A percentile compares a stretch with the other conserved stretches of the same genome.
Conservation (phyloP, 1,140 invertebrate species). For the Cepaea nemoralis region DNA sequence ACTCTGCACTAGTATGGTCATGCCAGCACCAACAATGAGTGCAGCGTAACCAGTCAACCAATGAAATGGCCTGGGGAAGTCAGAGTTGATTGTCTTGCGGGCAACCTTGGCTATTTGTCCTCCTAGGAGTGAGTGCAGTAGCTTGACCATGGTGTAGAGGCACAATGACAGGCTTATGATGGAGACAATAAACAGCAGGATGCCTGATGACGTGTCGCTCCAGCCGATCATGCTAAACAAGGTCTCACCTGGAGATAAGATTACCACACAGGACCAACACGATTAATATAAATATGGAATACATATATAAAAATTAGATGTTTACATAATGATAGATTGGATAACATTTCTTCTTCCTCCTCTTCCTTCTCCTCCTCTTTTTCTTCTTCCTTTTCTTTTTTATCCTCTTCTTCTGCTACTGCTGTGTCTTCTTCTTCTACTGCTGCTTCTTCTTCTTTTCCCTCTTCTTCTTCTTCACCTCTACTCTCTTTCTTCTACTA, state of each 20-base stretch:
- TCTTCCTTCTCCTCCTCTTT: too few relatives aligned
- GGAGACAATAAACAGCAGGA: conserved; percentile 73
- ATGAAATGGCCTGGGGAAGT: conserved; percentile 73
- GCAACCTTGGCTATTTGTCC: conserved; percentile 74
- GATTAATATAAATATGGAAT: too few relatives aligned
- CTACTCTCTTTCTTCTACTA: too few relatives aligned
- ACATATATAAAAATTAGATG: too few relatives aligned
- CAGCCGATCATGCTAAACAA: conserved; percentile 60
- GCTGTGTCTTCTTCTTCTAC: too few relatives aligned
- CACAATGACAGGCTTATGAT: conserved; percentile 75
- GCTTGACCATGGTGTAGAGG: conserved; percentile 75
- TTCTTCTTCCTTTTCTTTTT: too few relatives aligned
- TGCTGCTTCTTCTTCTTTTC: too few relatives aligned
- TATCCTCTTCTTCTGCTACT: too few relatives aligned
- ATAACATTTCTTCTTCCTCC: too few relatives aligned
- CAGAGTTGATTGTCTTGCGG: conserved; percentile 75
- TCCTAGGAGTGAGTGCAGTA: conserved; percentile 73
- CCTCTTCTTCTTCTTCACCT: too few relatives aligned
- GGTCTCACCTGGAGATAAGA: not conserved
- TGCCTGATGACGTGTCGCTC: conserved; percentile 72
- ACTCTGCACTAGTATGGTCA: conserved; percentile 79
- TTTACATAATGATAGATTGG: too few relatives aligned
- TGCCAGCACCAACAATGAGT: conserved; percentile 75
- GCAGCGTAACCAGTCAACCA: conserved; percentile 76
- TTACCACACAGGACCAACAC: too few relatives aligned